Base-by-base conservation (phyloP, 2,113 vertebrate genomes). In the Azemiops feae region DNA sequence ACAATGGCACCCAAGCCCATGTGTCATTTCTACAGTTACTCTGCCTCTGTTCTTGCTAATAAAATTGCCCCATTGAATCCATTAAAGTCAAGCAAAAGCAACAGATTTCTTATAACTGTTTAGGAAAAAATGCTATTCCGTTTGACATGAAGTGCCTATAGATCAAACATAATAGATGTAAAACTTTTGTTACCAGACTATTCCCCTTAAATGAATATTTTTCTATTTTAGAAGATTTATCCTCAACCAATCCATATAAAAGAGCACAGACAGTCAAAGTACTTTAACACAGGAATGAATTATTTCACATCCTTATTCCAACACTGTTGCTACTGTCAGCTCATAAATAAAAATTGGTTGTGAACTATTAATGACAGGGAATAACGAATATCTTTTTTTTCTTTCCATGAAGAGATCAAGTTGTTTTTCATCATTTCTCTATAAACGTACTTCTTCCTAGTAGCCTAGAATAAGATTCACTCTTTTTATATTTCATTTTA, bases 251-350 rank as follows among this genome's bases (percentile, higher is more conserved):
- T 91, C 52, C 34, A 18, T 53, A 91, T 81, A 39, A 81, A 81
- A 81, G 34, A 81, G 50, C 50, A 43, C 43, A 91, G 90, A 53
- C 22, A 53, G 64, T 54, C n/a, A 12, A 52, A 91, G n/a, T 54
- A 39, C 50, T 81, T 55, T 57, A 90, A 47, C 34, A 55, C 53
- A 91, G 45, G 16, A 91, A 85, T 86, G 91, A 85, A 81, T 91
- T 91, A 91, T 86, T 91, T 91, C 81, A 86, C 18, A 86, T 54
- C 74, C 81, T 91, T 91, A 91, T 91, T 85, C 43, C 81, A 91
- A 85, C 50, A 30, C 27, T 85, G 74, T 55, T 85, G 54, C 53
- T 55, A 45, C 74, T 91, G 74, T 85, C 74, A 91, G 69, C 52
- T 55, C 90, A 53, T 91, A 91, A 91, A 39, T 85, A 85, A 55